Percentiles rank a stretch among this genome's conserved stretches.
phyloP scores from a whole-genome alignment of 2,113 vertebrate genomes.

The Toxotes chatareus region DNA sequence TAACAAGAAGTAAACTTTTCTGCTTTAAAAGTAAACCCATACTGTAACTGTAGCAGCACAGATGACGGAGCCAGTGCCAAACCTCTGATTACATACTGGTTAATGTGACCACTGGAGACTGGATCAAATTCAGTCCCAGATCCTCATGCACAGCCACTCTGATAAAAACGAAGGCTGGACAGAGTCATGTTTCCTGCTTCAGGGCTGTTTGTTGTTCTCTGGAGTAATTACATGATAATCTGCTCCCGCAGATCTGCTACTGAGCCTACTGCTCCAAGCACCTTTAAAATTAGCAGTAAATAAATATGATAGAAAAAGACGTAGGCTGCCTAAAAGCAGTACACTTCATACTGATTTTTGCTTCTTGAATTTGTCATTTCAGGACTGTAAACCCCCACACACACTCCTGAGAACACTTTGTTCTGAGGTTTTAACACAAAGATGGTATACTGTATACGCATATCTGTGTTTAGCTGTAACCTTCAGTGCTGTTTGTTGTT shows the following conservation, averaged over 20 bases:
- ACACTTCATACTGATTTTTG: too few relatives aligned
- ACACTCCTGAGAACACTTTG: too few relatives aligned
- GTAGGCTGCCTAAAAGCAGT: too few relatives aligned
- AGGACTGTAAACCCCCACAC: background rate
- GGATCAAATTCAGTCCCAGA: background rate
- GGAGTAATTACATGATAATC: background rate
- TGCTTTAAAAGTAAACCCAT: background rate
- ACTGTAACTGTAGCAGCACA: background rate
- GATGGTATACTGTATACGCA: background rate
- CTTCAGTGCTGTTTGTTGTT: background rate
- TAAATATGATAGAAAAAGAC: too few relatives aligned
- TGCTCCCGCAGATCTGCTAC: slow-evolving; percentile 11
- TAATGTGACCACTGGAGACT: background rate
- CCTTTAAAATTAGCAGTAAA: too few relatives aligned
- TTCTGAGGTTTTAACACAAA: too few relatives aligned
- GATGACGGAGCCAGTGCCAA: too few relatives aligned
- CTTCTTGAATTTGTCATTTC: background rate
- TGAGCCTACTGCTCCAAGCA: background rate
- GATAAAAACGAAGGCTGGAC: background rate
- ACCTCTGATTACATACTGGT: too few relatives aligned
- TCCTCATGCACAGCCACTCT: background rate
- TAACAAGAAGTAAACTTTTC: background rate
- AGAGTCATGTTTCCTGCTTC: background rate
- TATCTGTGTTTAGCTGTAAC: background rate
- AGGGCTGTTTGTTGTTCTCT: background rate